phyloP scores from a whole-genome alignment of 2,888 invertebrate species.

The Buathra laborator region DNA sequence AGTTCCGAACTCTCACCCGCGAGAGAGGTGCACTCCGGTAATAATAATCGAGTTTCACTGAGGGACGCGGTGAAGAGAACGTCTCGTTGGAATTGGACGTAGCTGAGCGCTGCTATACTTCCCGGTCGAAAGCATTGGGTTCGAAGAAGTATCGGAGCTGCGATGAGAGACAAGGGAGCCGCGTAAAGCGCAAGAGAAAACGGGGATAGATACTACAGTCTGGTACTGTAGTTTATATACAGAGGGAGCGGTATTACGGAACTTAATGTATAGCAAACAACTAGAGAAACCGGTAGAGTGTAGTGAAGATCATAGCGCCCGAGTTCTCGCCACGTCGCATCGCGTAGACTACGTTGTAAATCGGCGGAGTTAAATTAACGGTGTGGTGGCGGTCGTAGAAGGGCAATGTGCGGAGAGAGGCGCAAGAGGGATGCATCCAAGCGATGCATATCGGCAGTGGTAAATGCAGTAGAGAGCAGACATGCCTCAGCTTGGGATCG shows the following conservation, averaged over 20 bases:
- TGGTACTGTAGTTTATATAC: background rate
- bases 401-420: conserved; percentile 20
- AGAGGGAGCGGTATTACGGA: background rate
- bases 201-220: background rate
- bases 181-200: background rate
- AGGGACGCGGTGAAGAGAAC: background rate
- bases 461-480: conserved; percentile 39
- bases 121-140: conserved; percentile 1
- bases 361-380: conserved; percentile 71
- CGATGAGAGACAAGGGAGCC: background rate
- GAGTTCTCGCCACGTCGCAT: conserved; percentile 26
- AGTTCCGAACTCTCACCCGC: background rate
- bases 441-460: conserved; percentile 45
- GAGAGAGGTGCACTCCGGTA: background rate
- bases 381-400: conserved; percentile 43
- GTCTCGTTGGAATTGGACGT: background rate
- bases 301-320: conserved; percentile 1
- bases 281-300: background rate
- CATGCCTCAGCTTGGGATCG: conserved; percentile 38
- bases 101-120: background rate
- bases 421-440: conserved; percentile 40
- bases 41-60: conserved; percentile 31
- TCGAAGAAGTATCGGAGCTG: conserved; percentile 17
- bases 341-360: conserved; percentile 58
- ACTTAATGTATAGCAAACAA: background rate